A percentile compares a stretch with the other conserved stretches of the same genome.
Evolutionary conservation across 2,113 vertebrate genomes (phyloP).

Genomic region (Penelope pileata): DNA sequence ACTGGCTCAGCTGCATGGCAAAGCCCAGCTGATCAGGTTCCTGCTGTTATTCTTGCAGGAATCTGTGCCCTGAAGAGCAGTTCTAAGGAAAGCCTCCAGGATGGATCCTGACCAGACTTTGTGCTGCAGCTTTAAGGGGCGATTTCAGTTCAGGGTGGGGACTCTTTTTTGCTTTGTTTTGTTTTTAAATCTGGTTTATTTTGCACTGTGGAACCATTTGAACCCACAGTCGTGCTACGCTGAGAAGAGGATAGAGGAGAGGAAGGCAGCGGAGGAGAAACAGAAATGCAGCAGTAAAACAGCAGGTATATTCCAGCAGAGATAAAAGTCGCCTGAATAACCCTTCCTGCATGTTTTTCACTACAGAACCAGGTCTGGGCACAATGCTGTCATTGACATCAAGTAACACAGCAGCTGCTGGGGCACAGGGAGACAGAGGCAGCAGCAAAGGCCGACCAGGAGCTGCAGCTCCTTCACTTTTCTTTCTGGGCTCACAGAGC

Average conservation of each 20-base stretch:
- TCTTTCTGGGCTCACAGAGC: background rate
- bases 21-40: conserved; percentile 12
- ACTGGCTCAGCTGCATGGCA: background rate
- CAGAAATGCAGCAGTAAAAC: background rate
- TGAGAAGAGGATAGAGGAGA: background rate
- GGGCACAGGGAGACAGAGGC: background rate
- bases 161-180: background rate
- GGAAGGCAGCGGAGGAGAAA: background rate
- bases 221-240: background rate
- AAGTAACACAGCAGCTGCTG: background rate
- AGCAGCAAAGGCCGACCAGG: background rate
- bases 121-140: conserved; percentile 8
- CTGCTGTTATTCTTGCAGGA: background rate
- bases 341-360: background rate
- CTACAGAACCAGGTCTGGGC: background rate
- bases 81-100: conserved; percentile 34
- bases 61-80: conserved; percentile 21
- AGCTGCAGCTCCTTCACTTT: background rate
- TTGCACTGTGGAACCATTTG: background rate
- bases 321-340: background rate
- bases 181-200: background rate
- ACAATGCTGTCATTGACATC: background rate
- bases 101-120: background rate
- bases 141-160: background rate
- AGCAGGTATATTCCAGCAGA: background rate